A percentile compares a stretch with the other conserved stretches of the same genome.
These are phyloP conservation scores for Festucalex cinctus DNA, from an alignment of 2,113 vertebrate species.

Conservation along the genomic window DNA sequence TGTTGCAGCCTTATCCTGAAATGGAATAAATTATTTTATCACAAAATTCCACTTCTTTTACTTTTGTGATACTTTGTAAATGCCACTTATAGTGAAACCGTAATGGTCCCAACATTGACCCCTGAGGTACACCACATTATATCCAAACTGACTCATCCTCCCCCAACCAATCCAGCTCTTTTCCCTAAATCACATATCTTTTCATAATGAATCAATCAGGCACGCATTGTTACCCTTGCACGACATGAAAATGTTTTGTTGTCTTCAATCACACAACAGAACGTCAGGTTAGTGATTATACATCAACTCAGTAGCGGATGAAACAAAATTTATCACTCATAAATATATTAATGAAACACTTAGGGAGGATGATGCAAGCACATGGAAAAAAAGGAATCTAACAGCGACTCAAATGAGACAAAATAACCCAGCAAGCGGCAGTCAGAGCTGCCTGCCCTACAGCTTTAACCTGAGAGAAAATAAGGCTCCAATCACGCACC, in stretches of 20 bases:
- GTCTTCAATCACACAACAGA: neutral
- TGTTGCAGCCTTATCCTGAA: no score
- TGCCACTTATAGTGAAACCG: neutral
- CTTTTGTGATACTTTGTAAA: no score
- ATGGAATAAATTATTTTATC: no score
- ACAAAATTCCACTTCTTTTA: no score
- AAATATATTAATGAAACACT: slow-evolving; percentile 37
- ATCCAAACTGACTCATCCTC: neutral
- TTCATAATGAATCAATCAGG: neutral
- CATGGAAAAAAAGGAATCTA: slow-evolving; percentile 26
- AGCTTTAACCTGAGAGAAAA: slow-evolving; percentile 29
- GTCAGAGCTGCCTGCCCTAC: slow-evolving; percentile 30
- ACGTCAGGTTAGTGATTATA: slow-evolving; percentile 20
- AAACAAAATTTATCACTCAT: slow-evolving; percentile 31
- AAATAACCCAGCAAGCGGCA: slow-evolving; percentile 9
- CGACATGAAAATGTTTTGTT: neutral
- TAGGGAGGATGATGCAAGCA: slow-evolving; percentile 46
- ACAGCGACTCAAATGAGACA: slow-evolving; percentile 35
- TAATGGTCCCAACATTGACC: neutral
- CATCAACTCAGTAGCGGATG: slow-evolving; percentile 4
- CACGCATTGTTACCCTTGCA: neutral
- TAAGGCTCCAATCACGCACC: slow-evolving; percentile 1
- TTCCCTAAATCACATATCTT: neutral
- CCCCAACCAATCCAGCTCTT: neutral
- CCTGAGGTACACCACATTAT: neutral